phyloP scores from a whole-genome alignment of 2,797 vertebrate genomes.

The Pelodytes ibericus region DNA sequence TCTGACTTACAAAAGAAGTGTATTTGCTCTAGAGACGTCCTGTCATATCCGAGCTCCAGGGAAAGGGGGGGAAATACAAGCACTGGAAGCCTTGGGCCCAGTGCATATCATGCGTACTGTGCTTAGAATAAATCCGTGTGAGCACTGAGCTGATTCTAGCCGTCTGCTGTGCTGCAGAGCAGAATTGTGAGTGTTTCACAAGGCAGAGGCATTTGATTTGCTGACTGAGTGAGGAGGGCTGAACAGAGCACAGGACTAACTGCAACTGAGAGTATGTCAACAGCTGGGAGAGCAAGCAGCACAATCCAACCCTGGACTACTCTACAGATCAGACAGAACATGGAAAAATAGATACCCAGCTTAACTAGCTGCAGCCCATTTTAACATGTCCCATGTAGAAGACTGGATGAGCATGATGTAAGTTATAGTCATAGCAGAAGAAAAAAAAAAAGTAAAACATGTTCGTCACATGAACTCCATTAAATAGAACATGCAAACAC shows the following conservation, averaged over 20 bases:
- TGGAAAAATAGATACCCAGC: too few relatives aligned
- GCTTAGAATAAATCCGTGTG: slow-evolving; percentile 35
- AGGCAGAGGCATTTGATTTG: slow-evolving; percentile 36
- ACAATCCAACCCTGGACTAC: slow-evolving; percentile 21
- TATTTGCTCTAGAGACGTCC: neutral
- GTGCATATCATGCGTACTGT: slow-evolving; percentile 10
- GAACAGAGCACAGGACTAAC: slow-evolving; percentile 42
- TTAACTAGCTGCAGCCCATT: too few relatives aligned
- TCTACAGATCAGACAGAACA: too few relatives aligned
- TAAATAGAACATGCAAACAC: too few relatives aligned
- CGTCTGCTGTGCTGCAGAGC: slow-evolving; percentile 1
- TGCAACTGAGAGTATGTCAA: slow-evolving; percentile 52
- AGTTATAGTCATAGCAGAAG: too few relatives aligned
- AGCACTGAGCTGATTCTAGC: slow-evolving; percentile 24
- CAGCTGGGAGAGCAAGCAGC: slow-evolving; percentile 58
- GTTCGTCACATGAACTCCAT: too few relatives aligned
- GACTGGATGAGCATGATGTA: too few relatives aligned
- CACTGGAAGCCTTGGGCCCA: neutral
- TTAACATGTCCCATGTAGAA: too few relatives aligned
- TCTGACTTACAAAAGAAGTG: slow-evolving; percentile 37
- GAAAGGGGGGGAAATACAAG: neutral
- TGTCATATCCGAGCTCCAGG: slow-evolving; percentile 17
- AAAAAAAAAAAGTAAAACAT: too few relatives aligned
- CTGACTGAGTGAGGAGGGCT: slow-evolving; percentile 12
- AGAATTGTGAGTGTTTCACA: slow-evolving; percentile 37